phyloP scores from a whole-genome alignment of 2,113 vertebrate species.

The Tiliqua scincoides region DNA sequence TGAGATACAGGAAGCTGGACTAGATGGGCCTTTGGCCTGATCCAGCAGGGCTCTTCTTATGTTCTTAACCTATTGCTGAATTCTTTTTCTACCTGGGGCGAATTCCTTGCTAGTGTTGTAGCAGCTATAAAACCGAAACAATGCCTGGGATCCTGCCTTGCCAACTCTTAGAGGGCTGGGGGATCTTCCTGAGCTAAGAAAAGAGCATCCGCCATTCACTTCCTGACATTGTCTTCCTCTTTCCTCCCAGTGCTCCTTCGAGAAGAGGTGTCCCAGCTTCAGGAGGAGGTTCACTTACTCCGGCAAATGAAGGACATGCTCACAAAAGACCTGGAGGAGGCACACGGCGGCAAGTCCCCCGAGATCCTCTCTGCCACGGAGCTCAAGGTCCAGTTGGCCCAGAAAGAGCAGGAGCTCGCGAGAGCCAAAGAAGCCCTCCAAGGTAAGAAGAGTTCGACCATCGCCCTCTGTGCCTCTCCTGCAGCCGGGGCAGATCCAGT shows the following conservation, averaged over 20 bases:
- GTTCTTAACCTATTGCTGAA: too few relatives aligned
- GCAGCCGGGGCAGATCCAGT: too few relatives aligned
- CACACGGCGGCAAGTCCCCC: slow-evolving; percentile 87
- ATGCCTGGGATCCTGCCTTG: neutral
- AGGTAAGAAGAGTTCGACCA: slow-evolving; percentile 74
- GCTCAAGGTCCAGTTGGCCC: slow-evolving; percentile 93
- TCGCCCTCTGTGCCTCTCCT: accelerated
- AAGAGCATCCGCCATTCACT: neutral
- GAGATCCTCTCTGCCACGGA: slow-evolving; percentile 94
- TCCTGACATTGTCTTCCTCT: slow-evolving; percentile 51
- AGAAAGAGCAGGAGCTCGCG: slow-evolving; percentile 95
- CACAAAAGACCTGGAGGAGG: slow-evolving; percentile 95
- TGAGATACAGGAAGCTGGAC: too few relatives aligned
- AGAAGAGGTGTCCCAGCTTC: slow-evolving; percentile 95
- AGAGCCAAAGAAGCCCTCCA: slow-evolving; percentile 95
- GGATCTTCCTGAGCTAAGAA: neutral
- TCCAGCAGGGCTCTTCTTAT: too few relatives aligned
- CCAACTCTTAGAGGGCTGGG: neutral
- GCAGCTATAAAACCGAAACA: too few relatives aligned
- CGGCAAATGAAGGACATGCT: slow-evolving; percentile 98
- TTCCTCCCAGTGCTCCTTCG: slow-evolving; percentile 87
- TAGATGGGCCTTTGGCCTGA: too few relatives aligned
- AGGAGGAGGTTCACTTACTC: slow-evolving; percentile 96
- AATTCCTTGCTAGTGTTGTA: neutral
- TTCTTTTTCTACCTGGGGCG: too few relatives aligned